These are phyloP conservation scores for Acronicta alni DNA, from an alignment of 2,888 invertebrate species.

Conservation along the genomic window DNA sequence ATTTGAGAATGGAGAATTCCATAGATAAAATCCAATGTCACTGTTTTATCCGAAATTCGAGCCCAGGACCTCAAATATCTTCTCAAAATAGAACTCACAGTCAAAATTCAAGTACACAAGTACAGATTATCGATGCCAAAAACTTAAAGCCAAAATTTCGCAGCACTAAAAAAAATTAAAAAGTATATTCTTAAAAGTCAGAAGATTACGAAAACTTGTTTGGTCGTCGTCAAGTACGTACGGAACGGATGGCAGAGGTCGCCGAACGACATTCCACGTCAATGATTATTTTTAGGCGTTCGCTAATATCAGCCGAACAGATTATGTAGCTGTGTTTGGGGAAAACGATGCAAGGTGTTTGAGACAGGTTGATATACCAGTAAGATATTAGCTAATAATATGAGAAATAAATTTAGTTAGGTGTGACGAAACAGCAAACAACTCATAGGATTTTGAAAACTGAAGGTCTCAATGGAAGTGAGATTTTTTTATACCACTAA, in stretches of 20 bases:
- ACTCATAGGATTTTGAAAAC: not conserved
- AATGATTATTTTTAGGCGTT: conserved; percentile 72
- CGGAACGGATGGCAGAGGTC: conserved; percentile 69
- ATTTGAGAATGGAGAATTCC: too few species aligned
- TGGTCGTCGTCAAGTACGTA: conserved; percentile 49
- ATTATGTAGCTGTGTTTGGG: conserved; percentile 24
- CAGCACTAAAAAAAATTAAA: conserved; percentile 24
- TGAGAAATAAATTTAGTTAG: not conserved
- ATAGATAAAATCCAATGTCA: too few species aligned
- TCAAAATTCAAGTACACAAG: too few species aligned
- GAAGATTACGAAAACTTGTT: conserved; percentile 59
- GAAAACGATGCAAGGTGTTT: conserved; percentile 28
- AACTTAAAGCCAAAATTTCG: not conserved
- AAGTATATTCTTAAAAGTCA: conserved; percentile 37
- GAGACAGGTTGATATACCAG: conserved; percentile 3
- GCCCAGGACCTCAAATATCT: too few species aligned
- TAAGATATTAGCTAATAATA: conserved; percentile 12
- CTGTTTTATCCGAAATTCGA: too few species aligned
- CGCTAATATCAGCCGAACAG: conserved; percentile 59
- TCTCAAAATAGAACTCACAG: too few species aligned
- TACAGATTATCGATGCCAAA: not conserved
- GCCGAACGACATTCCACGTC: conserved; percentile 72
- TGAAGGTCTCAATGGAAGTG: not conserved
- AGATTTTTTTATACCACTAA: too few species aligned
- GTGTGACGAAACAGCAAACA: not conserved